Base-by-base conservation (phyloP, 2,888 invertebrate genomes). In the Aspidiotus destructor region DNA sequence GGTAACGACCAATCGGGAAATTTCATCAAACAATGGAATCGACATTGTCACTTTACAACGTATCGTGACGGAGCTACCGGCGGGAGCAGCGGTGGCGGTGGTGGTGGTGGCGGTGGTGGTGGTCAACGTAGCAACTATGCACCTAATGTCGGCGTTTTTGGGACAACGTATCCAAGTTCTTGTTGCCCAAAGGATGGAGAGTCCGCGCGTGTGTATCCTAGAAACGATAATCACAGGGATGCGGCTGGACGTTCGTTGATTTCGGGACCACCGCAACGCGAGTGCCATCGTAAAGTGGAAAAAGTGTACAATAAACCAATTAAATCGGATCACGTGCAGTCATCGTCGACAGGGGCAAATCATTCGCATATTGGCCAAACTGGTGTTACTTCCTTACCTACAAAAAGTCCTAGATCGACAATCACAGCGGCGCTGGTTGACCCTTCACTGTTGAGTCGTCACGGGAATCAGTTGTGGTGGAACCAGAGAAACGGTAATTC, bases 1-100 rank as follows among this genome's bases (percentile, higher is more conserved):
- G 53, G 54, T 53, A 69, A 70, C 60, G 69, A 70, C 60, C 9
- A n/a, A 7, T 42, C 67, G 44, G 67, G 67, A 11, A 67, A 67
- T 17, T 48, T 58, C 13, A 58, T 67, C 52, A 17, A 60, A 9
- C 67, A 67, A 17, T 67, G 67, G 67, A 67, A 67, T 13, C 58
- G 58, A 9, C 42, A 60, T 13, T 67, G 67, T 11, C 67, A 67
- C 17, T 67, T 60, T 16, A 60, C 67, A 15, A 67, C 28, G 28
- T 28, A 48, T 41, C 28, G 64, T 13, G 48, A 13, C 6, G 11
- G 11, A n/a, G 48, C 48, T n/a, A 28, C 28, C 1, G 28, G 28
- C 28, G 28, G 28, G 28, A 28, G 28, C 5, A 5, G 28, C 2
- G 28, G 28, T 5, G 28, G 28, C 5, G 28, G 28, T 28, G 28